These are phyloP conservation scores for Meta bourneti DNA, from an alignment of 2,888 invertebrate species.

Conservation along the genomic window DNA sequence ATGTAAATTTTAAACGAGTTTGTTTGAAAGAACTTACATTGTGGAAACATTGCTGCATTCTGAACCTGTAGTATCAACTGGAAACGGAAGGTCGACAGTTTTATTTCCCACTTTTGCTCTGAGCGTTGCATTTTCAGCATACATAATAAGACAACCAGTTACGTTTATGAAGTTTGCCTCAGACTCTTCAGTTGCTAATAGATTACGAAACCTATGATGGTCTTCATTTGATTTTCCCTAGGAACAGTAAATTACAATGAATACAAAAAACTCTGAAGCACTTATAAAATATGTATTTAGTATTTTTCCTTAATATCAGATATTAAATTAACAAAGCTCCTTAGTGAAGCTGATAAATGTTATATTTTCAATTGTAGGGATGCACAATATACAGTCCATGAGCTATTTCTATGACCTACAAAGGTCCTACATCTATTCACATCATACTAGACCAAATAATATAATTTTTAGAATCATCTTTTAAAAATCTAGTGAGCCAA, in stretches of 20 bases:
- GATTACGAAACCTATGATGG: conserved; percentile 31
- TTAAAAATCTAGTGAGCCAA: too few species aligned
- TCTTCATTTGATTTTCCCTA: conserved; percentile 37
- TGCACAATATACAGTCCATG: too few species aligned
- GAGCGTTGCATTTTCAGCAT: conserved; percentile 45
- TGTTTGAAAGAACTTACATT: conserved; percentile 36
- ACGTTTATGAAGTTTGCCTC: conserved; percentile 36
- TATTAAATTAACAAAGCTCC: neutral
- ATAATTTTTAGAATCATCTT: too few species aligned
- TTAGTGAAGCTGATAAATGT: neutral
- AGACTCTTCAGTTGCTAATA: conserved; percentile 29
- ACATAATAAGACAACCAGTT: conserved; percentile 43
- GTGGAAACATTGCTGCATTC: conserved; percentile 49
- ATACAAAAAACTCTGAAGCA: neutral
- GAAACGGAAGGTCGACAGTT: conserved; percentile 11
- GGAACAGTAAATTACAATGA: neutral
- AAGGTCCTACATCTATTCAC: too few species aligned
- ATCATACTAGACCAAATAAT: too few species aligned
- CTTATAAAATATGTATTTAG: too few species aligned
- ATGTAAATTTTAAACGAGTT: too few species aligned
- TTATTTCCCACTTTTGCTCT: conserved; percentile 8
- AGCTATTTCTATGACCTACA: too few species aligned
- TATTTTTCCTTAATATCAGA: too few species aligned
- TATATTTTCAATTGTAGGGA: too few species aligned
- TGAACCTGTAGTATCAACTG: conserved; percentile 26